phyloP scores from a whole-genome alignment of 2,888 invertebrate genomes.

The Acanthopleura granulata region DNA sequence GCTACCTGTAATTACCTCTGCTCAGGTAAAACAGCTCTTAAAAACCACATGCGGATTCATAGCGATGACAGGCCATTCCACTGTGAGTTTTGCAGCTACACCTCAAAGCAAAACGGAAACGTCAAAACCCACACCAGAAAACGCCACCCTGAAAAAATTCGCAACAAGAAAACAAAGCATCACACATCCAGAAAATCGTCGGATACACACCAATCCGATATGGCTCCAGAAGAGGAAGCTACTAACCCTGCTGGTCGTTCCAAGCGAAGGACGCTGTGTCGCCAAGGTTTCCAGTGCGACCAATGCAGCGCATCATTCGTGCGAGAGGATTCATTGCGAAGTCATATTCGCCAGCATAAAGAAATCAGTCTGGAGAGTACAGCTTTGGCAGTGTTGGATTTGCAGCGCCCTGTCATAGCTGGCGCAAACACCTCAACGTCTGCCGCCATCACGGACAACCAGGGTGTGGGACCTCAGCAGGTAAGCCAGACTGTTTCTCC shows the following conservation, averaged over 20 bases:
- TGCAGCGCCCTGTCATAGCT: conserved; percentile 44
- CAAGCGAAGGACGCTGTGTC: not conserved
- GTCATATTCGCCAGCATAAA: conserved; percentile 68
- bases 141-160: conserved; percentile 51
- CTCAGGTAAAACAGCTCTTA: conserved; percentile 48
- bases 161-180: conserved; percentile 9
- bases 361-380: conserved; percentile 45
- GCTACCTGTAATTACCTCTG: conserved; percentile 56
- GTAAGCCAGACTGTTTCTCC: too few relatives aligned
- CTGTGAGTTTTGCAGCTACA: conserved; percentile 61
- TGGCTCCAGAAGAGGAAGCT: not conserved
- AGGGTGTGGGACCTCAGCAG: too few relatives aligned
- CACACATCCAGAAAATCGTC: not conserved
- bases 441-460: too few relatives aligned
- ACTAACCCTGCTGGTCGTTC: not conserved
- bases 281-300: conserved; percentile 55
- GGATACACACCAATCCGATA: not conserved
- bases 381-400: conserved; percentile 52
- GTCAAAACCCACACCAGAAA: conserved; percentile 59
- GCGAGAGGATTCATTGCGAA: conserved; percentile 69
- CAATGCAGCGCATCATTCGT: conserved; percentile 68
- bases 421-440: too few relatives aligned
- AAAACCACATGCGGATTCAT: conserved; percentile 57
- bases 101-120: conserved; percentile 55
- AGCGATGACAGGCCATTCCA: conserved; percentile 49